Percentiles rank a stretch among this genome's conserved stretches.
Conservation (phyloP, 2,888 invertebrate species). For the Pterostichus niger region DNA sequence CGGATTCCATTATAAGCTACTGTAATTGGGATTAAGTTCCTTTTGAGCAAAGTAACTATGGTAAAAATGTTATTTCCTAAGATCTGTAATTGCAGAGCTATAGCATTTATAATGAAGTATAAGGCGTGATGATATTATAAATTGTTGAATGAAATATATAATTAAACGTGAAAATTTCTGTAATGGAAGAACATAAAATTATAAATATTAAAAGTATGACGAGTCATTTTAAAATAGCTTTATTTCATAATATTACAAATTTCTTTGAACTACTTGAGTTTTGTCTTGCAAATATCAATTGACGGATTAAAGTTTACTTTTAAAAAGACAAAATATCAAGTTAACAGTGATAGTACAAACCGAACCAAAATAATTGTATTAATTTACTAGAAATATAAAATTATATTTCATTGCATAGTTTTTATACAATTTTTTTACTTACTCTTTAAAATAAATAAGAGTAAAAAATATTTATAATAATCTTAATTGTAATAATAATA, state of each 20-base stretch:
- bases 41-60: too few species aligned
- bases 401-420: background rate
- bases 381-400: constrained; percentile 6
- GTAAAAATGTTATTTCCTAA: too few species aligned
- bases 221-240: background rate
- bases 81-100: too few species aligned
- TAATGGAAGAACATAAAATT: too few species aligned
- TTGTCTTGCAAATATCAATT: constrained; percentile 1
- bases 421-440: background rate
- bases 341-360: background rate
- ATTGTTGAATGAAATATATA: too few species aligned
- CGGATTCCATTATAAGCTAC: too few species aligned
- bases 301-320: constrained; percentile 19
- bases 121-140: too few species aligned
- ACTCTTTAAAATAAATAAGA: background rate
- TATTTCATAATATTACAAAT: constrained; percentile 24
- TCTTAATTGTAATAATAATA: too few species aligned
- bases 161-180: too few species aligned
- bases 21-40: too few species aligned
- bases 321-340: constrained; percentile 14
- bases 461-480: constrained; percentile 8
- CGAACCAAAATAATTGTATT: constrained; percentile 3
- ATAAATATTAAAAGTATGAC: too few species aligned
- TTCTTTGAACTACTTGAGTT: background rate
- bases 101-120: too few species aligned